Evolutionary conservation across 2,888 invertebrate species (phyloP).

Genomic region (Temnothorax ravouxi): DNA sequence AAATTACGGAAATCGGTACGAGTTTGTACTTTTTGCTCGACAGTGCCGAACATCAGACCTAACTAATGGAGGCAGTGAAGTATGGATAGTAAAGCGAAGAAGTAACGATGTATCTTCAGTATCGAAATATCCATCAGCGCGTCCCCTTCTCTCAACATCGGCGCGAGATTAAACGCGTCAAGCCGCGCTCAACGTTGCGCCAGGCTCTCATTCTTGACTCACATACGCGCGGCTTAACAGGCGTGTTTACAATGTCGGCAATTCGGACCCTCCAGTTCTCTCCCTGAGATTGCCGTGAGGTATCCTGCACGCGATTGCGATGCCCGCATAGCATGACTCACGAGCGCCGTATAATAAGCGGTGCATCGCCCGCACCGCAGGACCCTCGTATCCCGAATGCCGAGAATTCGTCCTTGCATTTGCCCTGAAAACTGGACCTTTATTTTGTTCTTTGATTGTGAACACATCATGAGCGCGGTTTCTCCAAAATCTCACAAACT

Average conservation of each 20-base stretch:
- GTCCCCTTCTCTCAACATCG: not conserved
- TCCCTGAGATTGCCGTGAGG: constrained; percentile 67
- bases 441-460: not conserved
- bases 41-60: not conserved
- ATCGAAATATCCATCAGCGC: constrained; percentile 27
- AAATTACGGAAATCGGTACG: not conserved
- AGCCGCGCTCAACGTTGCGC: constrained; percentile 45
- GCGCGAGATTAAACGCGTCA: constrained; percentile 62
- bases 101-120: constrained; percentile 29
- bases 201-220: constrained; percentile 57
- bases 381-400: constrained; percentile 60
- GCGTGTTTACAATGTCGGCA: constrained; percentile 78
- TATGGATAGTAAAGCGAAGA: not conserved
- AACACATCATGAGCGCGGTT: not conserved
- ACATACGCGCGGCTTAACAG: constrained; percentile 68
- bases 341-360: constrained; percentile 62
- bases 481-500: not conserved
- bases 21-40: not conserved
- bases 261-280: constrained; percentile 65
- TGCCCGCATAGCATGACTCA: constrained; percentile 73
- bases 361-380: constrained; percentile 55
- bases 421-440: constrained; percentile 14
- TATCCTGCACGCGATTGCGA: constrained; percentile 71
- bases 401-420: constrained; percentile 68
- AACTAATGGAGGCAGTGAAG: constrained; percentile 12